Evolutionary conservation across 2,888 invertebrate species (phyloP), one percentile per base, ranked within the genome.

Genomic region (Phyto melanocephala): DNA sequence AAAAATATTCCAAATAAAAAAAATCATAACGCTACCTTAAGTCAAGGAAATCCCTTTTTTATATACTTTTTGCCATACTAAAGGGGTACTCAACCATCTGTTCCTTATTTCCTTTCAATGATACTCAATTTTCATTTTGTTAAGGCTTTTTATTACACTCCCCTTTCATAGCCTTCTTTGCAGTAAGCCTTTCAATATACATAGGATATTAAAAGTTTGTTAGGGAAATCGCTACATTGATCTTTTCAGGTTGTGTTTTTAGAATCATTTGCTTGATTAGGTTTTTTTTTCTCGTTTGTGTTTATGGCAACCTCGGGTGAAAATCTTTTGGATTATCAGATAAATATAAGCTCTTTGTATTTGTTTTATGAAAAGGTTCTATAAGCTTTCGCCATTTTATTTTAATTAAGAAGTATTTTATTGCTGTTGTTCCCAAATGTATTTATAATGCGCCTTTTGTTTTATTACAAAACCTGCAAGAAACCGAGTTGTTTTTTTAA

Each of bases 21-120:
- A 37, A 50, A 52, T 52, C 11, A 10, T 24, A n/a, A 24, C 37
- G 13, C 24, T 52, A 54, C 33, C 35, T 37, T 24, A 37, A 22
- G 47, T 56, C 54, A 47, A 65, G 56, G 45, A 75, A 75, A 75
- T 56, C 35, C 22, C 13, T 65, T 63, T 35, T 45, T 52, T 67
- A 37, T 37, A 52, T 75, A 24, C 65, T 45, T 10, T 54, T 63
- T 52, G 22, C 20, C 37, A 37, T 52, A 15, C 17, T 35, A 37
- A 15, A 58, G 11, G 22, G 24, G 10, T 47, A 24, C 20, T 37
- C 1, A 35, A 15, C 11, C 22, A 24, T 22, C 15, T 3, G n/a
- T 52, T 15, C 22, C 22, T 13, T 22, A 40, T 22, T 60, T 60
- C 40, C n/a, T 11, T 22, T 60, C 15, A 58, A 58, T 35, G 4